These are phyloP conservation scores for Tursiops truncatus DNA, from an alignment of 2,113 vertebrate species.

Conservation along the genomic window DNA sequence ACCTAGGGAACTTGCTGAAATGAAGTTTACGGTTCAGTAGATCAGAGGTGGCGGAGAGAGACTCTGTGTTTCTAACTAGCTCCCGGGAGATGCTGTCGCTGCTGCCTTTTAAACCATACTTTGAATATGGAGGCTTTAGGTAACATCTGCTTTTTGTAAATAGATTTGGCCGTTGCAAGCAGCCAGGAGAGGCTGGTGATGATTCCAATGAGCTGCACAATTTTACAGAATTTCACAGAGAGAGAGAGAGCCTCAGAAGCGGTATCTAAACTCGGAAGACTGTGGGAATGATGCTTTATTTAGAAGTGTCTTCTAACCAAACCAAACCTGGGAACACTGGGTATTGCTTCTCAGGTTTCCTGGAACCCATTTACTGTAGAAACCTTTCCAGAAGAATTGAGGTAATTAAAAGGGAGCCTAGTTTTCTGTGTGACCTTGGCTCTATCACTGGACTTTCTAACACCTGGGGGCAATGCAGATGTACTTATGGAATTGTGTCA, in stretches of 20 bases:
- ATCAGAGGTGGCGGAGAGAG: background rate
- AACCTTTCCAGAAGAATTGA: background rate
- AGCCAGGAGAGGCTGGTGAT: background rate
- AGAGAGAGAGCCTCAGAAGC: background rate
- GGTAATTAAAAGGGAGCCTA: conserved; percentile 47
- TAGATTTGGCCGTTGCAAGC: background rate
- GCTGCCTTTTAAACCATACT: background rate
- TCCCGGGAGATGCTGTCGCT: too few species aligned
- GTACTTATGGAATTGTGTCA: conserved; percentile 26
- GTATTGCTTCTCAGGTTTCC: conserved; percentile 33
- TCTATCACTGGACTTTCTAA: conserved; percentile 35
- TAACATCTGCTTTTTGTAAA: background rate
- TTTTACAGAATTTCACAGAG: background rate
- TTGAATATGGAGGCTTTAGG: background rate
- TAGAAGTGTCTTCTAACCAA: background rate
- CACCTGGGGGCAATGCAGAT: background rate
- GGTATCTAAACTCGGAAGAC: background rate
- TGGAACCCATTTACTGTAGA: background rate
- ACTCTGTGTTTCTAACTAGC: background rate
- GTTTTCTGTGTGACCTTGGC: conserved; percentile 53
- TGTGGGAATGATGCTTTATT: background rate
- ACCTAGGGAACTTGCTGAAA: background rate
- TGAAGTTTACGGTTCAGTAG: background rate
- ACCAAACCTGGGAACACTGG: fast-evolving
- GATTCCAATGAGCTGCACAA: background rate